Percentiles rank a stretch among this genome's conserved stretches.
Evolutionary conservation across 2,888 invertebrate genomes (phyloP).

Genomic region (Quadriops clusia): DNA sequence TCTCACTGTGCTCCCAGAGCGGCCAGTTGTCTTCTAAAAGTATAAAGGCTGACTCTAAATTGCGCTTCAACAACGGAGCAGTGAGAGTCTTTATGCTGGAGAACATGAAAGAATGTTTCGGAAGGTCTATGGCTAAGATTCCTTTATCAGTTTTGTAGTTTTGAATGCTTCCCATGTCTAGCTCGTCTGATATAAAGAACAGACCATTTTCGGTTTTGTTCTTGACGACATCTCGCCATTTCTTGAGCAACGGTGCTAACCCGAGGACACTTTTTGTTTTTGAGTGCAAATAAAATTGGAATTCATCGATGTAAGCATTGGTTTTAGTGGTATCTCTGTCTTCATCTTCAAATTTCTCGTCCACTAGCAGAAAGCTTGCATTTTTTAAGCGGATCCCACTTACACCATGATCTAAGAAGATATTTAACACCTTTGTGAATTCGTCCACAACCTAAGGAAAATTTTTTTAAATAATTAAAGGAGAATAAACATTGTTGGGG

Average conservation of each 20-base stretch:
- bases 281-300: constrained; percentile 52
- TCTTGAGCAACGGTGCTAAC: constrained; percentile 45
- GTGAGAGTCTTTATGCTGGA: constrained; percentile 18
- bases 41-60: constrained; percentile 24
- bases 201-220: constrained; percentile 39
- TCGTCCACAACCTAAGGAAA: constrained; percentile 48
- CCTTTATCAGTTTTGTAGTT: constrained; percentile 29
- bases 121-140: constrained; percentile 33
- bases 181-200: constrained; percentile 31
- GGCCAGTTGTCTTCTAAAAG: constrained; percentile 36
- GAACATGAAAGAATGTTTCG: constrained; percentile 28
- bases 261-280: constrained; percentile 52
- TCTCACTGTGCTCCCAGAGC: constrained; percentile 39
- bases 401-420: constrained; percentile 66
- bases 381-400: constrained; percentile 68
- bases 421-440: constrained; percentile 53
- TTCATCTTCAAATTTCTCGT: constrained; percentile 43
- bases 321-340: constrained; percentile 27
- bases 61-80: constrained; percentile 17
- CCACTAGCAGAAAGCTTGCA: constrained; percentile 54
- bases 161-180: constrained; percentile 27
- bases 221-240: constrained; percentile 51
- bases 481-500: too few species aligned
- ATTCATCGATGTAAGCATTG: constrained; percentile 37
- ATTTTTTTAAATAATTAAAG: too few species aligned